Percentiles rank a stretch among this genome's conserved stretches.
Evolutionary conservation across 2,797 vertebrate genomes (phyloP).

Genomic region (Dendrocincla fuliginosa): DNA sequence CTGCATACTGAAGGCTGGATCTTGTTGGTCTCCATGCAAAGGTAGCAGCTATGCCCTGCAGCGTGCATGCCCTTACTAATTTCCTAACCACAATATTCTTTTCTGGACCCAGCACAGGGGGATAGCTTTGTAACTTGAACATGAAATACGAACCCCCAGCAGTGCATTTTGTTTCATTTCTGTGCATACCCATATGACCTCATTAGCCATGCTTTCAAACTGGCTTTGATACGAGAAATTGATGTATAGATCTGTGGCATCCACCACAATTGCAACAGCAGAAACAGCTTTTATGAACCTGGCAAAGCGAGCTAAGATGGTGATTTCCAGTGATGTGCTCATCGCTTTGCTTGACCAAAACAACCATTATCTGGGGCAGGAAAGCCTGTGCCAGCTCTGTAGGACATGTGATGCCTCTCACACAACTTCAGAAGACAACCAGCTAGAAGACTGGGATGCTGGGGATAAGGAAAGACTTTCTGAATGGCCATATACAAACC

Average conservation of each 20-base stretch:
- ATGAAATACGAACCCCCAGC: neutral
- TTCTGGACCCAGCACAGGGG: fast-evolving
- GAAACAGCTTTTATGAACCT: neutral
- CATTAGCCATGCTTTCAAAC: neutral
- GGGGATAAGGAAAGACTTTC: neutral
- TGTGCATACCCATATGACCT: neutral
- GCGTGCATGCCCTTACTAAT: neutral
- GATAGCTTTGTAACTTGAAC: neutral
- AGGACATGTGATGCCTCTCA: fast-evolving
- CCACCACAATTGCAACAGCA: neutral
- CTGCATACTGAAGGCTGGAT: neutral
- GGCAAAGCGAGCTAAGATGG: neutral
- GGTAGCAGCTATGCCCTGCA: neutral
- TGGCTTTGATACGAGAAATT: neutral
- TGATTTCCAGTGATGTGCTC: neutral
- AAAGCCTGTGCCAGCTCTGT: neutral
- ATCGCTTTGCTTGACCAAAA: neutral
- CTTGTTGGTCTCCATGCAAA: neutral
- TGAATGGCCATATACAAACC: neutral
- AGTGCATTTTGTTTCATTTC: neutral
- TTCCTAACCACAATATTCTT: neutral
- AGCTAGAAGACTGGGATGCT: neutral
- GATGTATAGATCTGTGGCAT: neutral
- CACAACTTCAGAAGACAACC: neutral
- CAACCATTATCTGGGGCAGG: neutral